Conservation (phyloP, 2,797 vertebrate genomes). For the Chrosomus eos region DNA sequence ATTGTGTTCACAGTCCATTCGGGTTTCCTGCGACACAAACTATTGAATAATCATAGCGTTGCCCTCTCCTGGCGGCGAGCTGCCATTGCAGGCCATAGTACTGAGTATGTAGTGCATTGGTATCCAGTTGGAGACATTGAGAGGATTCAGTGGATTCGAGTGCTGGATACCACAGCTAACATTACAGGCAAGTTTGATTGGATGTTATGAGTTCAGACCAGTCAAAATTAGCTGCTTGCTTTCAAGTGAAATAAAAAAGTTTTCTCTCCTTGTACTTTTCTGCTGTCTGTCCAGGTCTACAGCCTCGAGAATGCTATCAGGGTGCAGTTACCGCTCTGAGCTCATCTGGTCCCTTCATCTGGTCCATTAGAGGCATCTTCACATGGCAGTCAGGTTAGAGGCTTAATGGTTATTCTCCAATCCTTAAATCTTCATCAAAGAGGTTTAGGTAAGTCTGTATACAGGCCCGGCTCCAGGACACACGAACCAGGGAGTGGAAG, state of each 20-base stretch:
- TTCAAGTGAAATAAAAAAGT: neutral
- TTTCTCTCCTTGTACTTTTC: neutral
- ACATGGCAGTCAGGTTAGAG: conserved; percentile 76
- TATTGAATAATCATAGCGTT: conserved; percentile 63
- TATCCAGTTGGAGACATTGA: conserved; percentile 41
- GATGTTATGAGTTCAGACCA: neutral
- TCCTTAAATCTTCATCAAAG: neutral
- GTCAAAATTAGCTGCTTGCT: neutral
- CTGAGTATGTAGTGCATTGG: conserved; percentile 85
- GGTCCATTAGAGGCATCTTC: conserved; percentile 58
- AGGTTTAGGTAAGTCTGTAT: neutral
- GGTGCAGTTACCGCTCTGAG: conserved; percentile 76
- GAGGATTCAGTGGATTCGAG: conserved; percentile 76
- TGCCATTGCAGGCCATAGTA: rapidly evolving
- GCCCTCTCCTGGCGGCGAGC: conserved; percentile 81
- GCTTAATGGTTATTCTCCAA: neutral
- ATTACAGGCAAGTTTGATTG: conserved; percentile 78
- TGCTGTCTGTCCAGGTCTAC: conserved; percentile 68
- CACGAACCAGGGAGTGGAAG: neutral
- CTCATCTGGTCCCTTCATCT: conserved; percentile 53
- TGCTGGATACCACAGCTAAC: conserved; percentile 56
- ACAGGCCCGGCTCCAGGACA: no score
- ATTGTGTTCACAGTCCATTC: conserved; percentile 59
- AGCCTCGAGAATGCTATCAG: conserved; percentile 79
- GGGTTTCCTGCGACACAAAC: conserved; percentile 50